phyloP scores from a whole-genome alignment of 2,797 vertebrate genomes.

The Melanotaenia trifasciata region DNA sequence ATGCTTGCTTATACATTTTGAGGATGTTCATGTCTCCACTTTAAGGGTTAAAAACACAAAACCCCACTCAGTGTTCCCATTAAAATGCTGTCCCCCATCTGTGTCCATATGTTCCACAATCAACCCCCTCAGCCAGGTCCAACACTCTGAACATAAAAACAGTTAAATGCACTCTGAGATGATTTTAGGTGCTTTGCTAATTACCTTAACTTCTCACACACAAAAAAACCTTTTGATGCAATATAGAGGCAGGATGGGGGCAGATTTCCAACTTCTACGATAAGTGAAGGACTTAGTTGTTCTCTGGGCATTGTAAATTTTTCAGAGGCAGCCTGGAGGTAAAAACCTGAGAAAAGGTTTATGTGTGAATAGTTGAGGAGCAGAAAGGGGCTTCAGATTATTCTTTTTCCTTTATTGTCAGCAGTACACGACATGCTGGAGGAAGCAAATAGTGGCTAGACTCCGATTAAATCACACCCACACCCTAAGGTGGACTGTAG shows the following conservation, averaged over 20 bases:
- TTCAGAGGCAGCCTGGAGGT: constrained; percentile 77
- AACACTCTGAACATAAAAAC: constrained; percentile 56
- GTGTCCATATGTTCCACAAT: constrained; percentile 73
- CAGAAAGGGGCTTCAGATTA: constrained; percentile 59
- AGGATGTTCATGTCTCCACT: constrained; percentile 50
- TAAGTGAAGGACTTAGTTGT: constrained; percentile 74
- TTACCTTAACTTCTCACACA: constrained; percentile 66
- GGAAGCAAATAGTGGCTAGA: constrained; percentile 60
- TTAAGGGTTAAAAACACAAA: constrained; percentile 75
- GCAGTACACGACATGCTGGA: constrained; percentile 57
- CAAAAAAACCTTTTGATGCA: constrained; percentile 71
- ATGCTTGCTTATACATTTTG: constrained; percentile 54
- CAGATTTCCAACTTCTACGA: constrained; percentile 65
- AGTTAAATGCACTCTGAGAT: constrained; percentile 76
- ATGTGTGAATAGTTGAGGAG: constrained; percentile 77
- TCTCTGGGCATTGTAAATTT: constrained; percentile 81
- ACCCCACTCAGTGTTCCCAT: constrained; percentile 68
- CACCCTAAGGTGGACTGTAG: constrained; percentile 58
- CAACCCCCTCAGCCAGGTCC: constrained; percentile 42
- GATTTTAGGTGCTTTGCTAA: constrained; percentile 75
- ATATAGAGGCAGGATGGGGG: constrained; percentile 62
- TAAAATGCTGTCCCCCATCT: constrained; percentile 69
- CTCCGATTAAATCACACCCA: constrained; percentile 60
- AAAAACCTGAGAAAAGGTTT: constrained; percentile 78
- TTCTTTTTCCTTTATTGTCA: constrained; percentile 73